Base-by-base conservation (phyloP, 2,113 vertebrate genomes). In the Eptesicus fuscus region DNA sequence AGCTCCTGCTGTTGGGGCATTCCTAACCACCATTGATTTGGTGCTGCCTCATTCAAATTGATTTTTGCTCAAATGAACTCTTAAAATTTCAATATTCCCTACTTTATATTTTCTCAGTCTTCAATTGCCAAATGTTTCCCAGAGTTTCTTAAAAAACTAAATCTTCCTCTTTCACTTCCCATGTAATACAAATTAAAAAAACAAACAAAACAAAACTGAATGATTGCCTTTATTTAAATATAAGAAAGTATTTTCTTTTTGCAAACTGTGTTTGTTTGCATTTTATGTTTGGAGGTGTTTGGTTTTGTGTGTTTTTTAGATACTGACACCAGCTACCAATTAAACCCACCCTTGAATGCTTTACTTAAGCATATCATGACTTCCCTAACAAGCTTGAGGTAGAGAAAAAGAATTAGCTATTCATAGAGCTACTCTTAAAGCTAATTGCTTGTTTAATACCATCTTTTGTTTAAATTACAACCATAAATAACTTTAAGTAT, bases 361-460 rank as follows among this genome's bases (percentile, higher is more conserved):
- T 18, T 82, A 16, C 22, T 44, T 76, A 84, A 53, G 22, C 14
- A 22, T 42, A 42, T 80, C 42, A 65, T 28, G 40, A 80, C 30
- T 70, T 95, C 44, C 25, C 47, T 37, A 77, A 78, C n/a, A 40
- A 63, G 9, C n/a, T 79, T 59, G 30, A 95, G 6, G 2, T 53
- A 44, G 1, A 93, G 61, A 70, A 91, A 92, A 73, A 37, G 51
- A 47, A 53, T 53, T 37, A 85, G 22, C 20, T 87, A 28, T 90
- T 92, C 18, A 9, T 53, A 83, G 59, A 86, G 5, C 40, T 44
- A 32, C 69, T 80, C 53, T 86, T 80, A 89, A 95, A 83, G 25
- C 40, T 85, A 92, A 25, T 87, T 92, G 30, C 44, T 80, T 93
- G 51, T 56, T 92, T 87, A 73, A 90, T 76, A 82, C 20, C 80